A percentile compares a stretch with the other conserved stretches of the same genome.
Evolutionary conservation across 2,797 vertebrate genomes (phyloP).

Genomic region (Nannoperca obscura): DNA sequence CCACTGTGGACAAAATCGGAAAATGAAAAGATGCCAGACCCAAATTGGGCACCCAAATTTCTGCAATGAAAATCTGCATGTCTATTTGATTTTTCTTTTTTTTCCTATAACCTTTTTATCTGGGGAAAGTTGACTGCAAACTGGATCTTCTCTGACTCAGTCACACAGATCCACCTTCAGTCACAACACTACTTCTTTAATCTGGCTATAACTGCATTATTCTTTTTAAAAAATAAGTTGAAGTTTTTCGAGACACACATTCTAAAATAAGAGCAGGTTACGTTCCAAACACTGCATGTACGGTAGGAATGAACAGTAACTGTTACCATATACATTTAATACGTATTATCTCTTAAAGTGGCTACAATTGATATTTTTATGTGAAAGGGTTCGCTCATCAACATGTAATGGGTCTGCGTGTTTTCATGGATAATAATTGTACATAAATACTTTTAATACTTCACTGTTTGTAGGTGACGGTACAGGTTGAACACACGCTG

Average conservation of each 20-base stretch:
- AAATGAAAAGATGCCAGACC: conserved; percentile 62
- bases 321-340: too few species aligned
- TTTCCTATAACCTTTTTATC: conserved; percentile 60
- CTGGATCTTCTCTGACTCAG: conserved; percentile 14
- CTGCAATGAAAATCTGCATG: conserved; percentile 52
- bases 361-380: too few species aligned
- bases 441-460: neutral
- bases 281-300: neutral
- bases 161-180: conserved; percentile 13
- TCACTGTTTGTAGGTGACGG: neutral
- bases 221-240: neutral
- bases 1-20: conserved; percentile 58
- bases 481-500: neutral
- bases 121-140: conserved; percentile 49
- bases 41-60: conserved; percentile 52
- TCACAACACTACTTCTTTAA: neutral
- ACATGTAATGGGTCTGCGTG: too few species aligned
- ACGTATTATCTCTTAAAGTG: too few species aligned
- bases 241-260: neutral
- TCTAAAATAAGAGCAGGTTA: neutral
- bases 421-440: neutral
- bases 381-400: too few species aligned
- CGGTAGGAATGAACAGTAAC: neutral
- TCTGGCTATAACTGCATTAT: neutral
- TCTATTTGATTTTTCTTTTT: conserved; percentile 39